Conservation (phyloP, 2,797 vertebrate species). For the Sebastes minor region DNA sequence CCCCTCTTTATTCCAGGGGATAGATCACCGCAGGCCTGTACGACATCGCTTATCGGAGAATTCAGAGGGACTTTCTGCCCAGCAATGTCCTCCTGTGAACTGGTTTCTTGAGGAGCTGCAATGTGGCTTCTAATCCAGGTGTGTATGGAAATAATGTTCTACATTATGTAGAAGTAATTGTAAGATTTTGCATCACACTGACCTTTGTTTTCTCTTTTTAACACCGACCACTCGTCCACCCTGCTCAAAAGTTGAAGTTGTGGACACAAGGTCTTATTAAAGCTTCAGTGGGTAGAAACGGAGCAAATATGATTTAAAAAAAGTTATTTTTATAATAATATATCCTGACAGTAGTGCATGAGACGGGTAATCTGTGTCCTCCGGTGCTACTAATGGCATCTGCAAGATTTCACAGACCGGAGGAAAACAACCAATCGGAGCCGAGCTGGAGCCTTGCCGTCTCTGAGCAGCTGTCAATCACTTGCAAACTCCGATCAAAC, state of each 20-base stretch:
- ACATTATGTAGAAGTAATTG: neutral
- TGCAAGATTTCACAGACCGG: too few species aligned
- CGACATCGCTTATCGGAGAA: neutral
- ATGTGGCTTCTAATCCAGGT: neutral
- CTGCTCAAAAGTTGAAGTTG: neutral
- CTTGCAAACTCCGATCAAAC: accelerated
- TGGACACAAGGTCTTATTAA: too few species aligned
- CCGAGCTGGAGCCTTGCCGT: too few species aligned
- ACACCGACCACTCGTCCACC: neutral
- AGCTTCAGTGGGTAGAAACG: too few species aligned
- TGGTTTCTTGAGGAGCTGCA: neutral
- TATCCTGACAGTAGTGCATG: too few species aligned
- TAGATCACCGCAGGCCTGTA: neutral
- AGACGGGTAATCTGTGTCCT: too few species aligned
- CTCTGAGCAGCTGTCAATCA: too few species aligned
- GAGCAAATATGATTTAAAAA: too few species aligned
- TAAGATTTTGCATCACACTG: neutral
- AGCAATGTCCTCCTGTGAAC: constrained; percentile 30
- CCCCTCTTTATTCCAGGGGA: neutral
- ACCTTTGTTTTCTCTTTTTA: neutral
- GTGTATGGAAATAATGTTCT: neutral
- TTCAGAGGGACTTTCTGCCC: constrained; percentile 1
- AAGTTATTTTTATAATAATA: too few species aligned
- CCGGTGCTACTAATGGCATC: too few species aligned
- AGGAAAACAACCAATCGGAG: too few species aligned